Conservation (phyloP, 2,113 vertebrate genomes). For the Pithys albifrons region DNA sequence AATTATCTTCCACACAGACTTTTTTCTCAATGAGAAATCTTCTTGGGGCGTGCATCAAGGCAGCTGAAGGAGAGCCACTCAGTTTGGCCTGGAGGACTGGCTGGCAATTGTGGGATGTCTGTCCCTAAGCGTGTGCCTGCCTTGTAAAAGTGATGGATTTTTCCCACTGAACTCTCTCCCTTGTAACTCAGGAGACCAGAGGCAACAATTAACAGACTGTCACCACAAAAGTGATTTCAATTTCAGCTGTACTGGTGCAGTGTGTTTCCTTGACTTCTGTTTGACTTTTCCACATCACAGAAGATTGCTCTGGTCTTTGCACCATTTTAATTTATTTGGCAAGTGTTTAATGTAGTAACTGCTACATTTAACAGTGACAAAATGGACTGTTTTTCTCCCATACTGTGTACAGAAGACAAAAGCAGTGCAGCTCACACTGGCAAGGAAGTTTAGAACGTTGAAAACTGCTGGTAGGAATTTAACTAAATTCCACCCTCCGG, state of each 20-base stretch:
- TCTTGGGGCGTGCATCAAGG: accelerated
- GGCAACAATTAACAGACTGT: constrained; percentile 31
- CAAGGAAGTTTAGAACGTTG: not conserved
- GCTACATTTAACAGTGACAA: not conserved
- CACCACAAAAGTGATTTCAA: not conserved
- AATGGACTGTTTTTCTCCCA: not conserved
- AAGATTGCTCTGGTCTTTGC: not conserved
- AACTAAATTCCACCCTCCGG: not conserved
- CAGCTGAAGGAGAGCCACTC: not conserved
- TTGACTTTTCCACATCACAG: not conserved
- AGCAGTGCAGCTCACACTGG: not conserved
- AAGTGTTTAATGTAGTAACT: not conserved
- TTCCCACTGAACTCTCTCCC: not conserved
- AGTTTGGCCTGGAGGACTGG: not conserved
- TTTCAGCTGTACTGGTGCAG: not conserved
- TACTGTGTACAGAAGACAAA: not conserved
- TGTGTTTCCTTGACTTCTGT: not conserved
- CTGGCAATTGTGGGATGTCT: not conserved
- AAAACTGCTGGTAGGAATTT: not conserved
- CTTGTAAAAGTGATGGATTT: constrained; percentile 39
- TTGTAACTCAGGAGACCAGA: not conserved
- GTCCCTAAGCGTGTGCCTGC: not conserved
- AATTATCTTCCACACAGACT: not conserved
- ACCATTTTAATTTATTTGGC: not conserved
- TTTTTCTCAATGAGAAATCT: not conserved